Evolutionary conservation across 2,888 invertebrate genomes (phyloP).

Genomic region (Patella caerulea): DNA sequence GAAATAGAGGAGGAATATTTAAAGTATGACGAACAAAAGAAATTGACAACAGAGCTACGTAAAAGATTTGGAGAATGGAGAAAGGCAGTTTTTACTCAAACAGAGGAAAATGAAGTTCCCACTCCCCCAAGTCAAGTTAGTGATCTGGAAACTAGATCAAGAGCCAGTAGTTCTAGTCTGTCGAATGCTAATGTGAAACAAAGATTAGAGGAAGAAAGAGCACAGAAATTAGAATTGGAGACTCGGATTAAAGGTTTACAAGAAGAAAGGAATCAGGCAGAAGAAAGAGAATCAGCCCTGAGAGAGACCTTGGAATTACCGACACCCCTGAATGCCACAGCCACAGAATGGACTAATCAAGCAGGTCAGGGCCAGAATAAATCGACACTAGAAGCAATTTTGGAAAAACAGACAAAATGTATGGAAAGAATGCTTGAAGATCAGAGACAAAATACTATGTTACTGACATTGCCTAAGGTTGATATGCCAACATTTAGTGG

Average conservation of each 20-base stretch:
- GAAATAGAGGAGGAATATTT: not conserved
- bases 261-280: not conserved
- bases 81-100: not conserved
- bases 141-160: too few species aligned
- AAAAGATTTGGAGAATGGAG: not conserved
- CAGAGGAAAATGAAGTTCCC: too few species aligned
- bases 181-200: not conserved
- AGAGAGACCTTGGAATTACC: not conserved
- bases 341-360: too few species aligned
- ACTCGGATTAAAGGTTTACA: not conserved
- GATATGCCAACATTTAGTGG: not conserved
- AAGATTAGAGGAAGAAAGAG: not conserved
- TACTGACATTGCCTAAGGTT: not conserved
- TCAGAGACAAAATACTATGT: not conserved
- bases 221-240: not conserved
- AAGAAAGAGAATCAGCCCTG: not conserved
- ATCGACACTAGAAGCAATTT: not conserved
- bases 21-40: not conserved
- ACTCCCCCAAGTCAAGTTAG: too few species aligned
- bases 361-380: too few species aligned
- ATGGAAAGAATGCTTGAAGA: slow-evolving; percentile 1
- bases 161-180: not conserved
- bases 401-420: not conserved
- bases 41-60: not conserved
- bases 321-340: too few species aligned